These are phyloP conservation scores for Salmo trutta DNA, from an alignment of 2,797 vertebrate species.

Conservation along the genomic window DNA sequence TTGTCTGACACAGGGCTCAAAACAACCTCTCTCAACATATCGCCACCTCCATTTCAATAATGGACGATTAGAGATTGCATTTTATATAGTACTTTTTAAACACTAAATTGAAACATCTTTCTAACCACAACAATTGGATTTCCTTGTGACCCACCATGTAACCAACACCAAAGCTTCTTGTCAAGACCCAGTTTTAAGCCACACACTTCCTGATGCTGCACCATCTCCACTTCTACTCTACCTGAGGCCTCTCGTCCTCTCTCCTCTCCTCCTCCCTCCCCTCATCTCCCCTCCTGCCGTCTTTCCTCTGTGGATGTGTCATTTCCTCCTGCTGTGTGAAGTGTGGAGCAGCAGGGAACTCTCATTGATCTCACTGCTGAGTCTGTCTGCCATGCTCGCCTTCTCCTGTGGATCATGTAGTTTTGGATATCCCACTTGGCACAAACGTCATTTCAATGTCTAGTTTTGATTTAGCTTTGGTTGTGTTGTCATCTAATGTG, in stretches of 20 bases:
- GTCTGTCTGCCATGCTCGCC: neutral
- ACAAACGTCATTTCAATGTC: too few species aligned
- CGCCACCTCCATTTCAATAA: neutral
- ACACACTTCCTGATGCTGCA: neutral
- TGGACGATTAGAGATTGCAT: too few species aligned
- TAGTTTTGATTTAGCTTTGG: too few species aligned
- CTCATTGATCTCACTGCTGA: neutral
- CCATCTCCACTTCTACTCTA: neutral
- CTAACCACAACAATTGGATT: neutral
- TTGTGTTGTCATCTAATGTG: too few species aligned
- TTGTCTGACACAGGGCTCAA: neutral
- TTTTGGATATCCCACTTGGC: too few species aligned
- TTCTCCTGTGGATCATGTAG: neutral
- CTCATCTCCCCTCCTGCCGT: neutral
- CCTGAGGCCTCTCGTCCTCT: neutral
- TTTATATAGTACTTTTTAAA: too few species aligned
- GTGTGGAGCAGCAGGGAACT: neutral
- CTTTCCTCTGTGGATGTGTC: neutral
- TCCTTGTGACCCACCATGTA: neutral
- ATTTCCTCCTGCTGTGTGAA: neutral
- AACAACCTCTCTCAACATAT: neutral
- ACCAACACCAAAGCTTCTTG: neutral
- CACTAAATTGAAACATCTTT: neutral
- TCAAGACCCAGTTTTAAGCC: neutral
- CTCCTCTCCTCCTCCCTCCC: neutral